Evolutionary conservation across 2,888 invertebrate genomes (phyloP), one percentile per base, ranked within the genome.

Genomic region (Sinodicranocentrus sp.): DNA sequence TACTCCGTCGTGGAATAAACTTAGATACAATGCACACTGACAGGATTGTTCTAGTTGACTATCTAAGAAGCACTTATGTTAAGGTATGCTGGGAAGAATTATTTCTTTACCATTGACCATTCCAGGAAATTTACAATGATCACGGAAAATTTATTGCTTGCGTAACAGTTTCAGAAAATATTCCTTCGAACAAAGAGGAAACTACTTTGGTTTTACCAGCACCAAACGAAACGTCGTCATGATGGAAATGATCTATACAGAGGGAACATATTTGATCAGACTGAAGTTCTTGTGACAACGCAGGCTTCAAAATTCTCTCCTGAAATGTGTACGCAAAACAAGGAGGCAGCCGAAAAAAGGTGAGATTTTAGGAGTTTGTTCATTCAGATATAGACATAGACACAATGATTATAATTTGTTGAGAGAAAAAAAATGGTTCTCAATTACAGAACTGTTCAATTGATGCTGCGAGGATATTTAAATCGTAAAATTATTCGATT

Each of bases 391-490:
- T n/a, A n/a, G n/a, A n/a, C n/a, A n/a, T n/a, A n/a, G n/a, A n/a
- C n/a, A n/a, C n/a, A n/a, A n/a, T n/a, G n/a, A n/a, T n/a, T n/a
- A n/a, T n/a, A n/a, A n/a, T n/a, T n/a, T n/a, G n/a, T n/a, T n/a
- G n/a, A n/a, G n/a, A n/a, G n/a, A n/a, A n/a, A n/a, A n/a, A n/a
- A n/a, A n/a, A n/a, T n/a, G 10, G 33, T 33, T 52, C 15, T 67
- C 19, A 57, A 21, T 19, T 61, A 19, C 57, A 87, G 88, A 57
- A 80, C 86, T 28, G 67, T 76, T 21, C 79, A 84, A 26, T 76
- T 88, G 25, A 84, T 87, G 80, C 84, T 84, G 10, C 82, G 82
- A n/a, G 86, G 87, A 6, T 76, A 79, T 28, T 65, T 88, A 44
- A 84, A 85, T 65, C 80, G 88, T 10, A 82, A 85, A 70, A 82